These are phyloP conservation scores for Heterodera schachtii DNA, from an alignment of 1,140 invertebrate genomes.

Conservation along the genomic window DNA sequence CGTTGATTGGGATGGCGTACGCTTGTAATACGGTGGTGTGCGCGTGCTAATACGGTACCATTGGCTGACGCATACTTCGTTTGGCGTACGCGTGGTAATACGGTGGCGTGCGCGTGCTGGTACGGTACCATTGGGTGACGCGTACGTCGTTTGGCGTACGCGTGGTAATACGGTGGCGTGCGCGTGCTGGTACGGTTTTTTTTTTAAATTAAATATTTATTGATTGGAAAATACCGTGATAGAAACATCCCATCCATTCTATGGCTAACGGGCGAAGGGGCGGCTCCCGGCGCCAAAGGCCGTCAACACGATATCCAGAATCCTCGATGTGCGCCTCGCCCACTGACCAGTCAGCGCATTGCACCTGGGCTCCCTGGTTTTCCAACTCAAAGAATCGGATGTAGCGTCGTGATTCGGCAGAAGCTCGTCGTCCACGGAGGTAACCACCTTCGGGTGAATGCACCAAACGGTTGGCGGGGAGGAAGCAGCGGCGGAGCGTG, in stretches of 20 bases:
- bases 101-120: no score
- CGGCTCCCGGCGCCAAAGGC: not conserved
- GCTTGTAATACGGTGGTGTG: no score
- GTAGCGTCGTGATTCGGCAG: conserved; percentile 10
- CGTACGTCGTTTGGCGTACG: no score
- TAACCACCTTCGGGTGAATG: conserved; percentile 15
- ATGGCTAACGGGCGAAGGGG: conserved; percentile 13
- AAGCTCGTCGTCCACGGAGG: conserved; percentile 7
- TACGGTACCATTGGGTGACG: no score
- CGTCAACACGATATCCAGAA: conserved; percentile 1
- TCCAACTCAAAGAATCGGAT: conserved; percentile 15
- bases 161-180: no score
- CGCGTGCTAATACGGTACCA: no score
- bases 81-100: no score
- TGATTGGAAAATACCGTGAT: no score
- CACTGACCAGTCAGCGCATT: conserved; percentile 9
- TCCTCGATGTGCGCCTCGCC: conserved; percentile 24
- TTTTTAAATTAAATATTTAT: no score
- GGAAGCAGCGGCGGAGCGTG: conserved; percentile 12
- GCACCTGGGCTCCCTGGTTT: conserved; percentile 3
- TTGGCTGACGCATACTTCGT: no score
- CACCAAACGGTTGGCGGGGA: not conserved
- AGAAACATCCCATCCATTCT: conserved; percentile 26
- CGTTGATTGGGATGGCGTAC: no score
- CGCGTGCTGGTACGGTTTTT: no score